These are phyloP conservation scores for Hecatera dysodea DNA, from an alignment of 2,888 invertebrate genomes.

Conservation along the genomic window DNA sequence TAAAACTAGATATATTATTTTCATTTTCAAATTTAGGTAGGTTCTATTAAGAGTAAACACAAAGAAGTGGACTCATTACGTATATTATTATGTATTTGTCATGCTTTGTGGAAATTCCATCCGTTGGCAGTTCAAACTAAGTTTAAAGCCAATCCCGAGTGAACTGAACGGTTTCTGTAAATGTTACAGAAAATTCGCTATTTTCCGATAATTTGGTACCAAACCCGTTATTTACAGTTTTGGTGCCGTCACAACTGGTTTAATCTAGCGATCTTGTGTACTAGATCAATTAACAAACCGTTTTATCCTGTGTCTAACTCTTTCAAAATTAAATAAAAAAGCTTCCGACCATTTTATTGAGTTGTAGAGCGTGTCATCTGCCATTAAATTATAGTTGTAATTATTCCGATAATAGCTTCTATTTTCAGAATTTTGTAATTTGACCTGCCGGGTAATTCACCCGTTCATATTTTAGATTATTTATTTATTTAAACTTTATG, in stretches of 20 bases:
- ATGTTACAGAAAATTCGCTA: conserved; percentile 72
- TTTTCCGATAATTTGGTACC: conserved; percentile 84
- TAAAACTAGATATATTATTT: too few species aligned
- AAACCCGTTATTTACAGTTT: conserved; percentile 82
- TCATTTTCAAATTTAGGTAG: conserved; percentile 1
- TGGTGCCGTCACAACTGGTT: conserved; percentile 69
- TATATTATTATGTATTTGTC: conserved; percentile 72
- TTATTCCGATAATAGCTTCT: not conserved
- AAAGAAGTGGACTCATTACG: conserved; percentile 69
- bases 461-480: not conserved
- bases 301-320: conserved; percentile 33
- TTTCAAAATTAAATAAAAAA: conserved; percentile 25
- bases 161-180: conserved; percentile 78
- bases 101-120: conserved; percentile 76
- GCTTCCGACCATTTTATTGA: conserved; percentile 9
- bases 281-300: conserved; percentile 55
- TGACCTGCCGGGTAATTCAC: not conserved
- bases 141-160: conserved; percentile 77
- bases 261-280: conserved; percentile 53
- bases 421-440: not conserved
- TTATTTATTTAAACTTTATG: too few species aligned
- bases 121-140: conserved; percentile 71
- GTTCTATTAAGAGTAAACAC: conserved; percentile 31
- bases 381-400: conserved; percentile 1
- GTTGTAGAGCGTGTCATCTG: conserved; percentile 21